These are phyloP conservation scores for Oceanodroma leucorhoa DNA, from an alignment of 2,797 vertebrate species.

Conservation along the genomic window DNA sequence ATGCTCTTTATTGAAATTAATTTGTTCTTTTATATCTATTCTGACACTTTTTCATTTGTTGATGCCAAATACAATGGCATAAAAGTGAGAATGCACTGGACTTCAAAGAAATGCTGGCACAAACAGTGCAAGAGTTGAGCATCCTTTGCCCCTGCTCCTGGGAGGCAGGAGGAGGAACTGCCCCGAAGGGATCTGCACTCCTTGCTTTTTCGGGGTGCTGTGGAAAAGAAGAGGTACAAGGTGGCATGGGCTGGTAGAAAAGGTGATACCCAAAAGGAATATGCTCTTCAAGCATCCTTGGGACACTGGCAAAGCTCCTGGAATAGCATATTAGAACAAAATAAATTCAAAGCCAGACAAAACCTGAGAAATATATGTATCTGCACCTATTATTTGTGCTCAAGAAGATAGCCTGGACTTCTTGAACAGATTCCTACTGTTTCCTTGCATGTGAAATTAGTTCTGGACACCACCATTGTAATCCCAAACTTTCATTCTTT, in stretches of 20 bases:
- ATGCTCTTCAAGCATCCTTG: background rate
- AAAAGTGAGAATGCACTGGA: background rate
- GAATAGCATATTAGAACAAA: background rate
- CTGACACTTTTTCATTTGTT: background rate
- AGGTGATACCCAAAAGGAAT: background rate
- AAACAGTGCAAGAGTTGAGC: background rate
- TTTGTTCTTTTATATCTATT: background rate
- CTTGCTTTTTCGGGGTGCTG: fast-evolving
- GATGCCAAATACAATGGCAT: background rate
- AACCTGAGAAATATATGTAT: background rate
- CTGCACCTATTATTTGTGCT: background rate
- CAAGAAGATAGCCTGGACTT: background rate
- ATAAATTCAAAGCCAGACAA: background rate
- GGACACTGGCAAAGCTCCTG: background rate
- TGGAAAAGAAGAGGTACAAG: background rate
- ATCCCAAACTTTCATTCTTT: background rate
- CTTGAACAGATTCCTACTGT: background rate
- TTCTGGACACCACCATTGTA: background rate
- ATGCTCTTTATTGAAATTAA: background rate
- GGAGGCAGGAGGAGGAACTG: background rate
- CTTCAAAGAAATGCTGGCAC: background rate
- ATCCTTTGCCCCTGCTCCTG: background rate
- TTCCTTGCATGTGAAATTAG: background rate
- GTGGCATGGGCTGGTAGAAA: background rate
- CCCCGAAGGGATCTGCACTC: fast-evolving